Conservation (phyloP, 2,113 vertebrate species). For the Odontophorus gujanensis region DNA sequence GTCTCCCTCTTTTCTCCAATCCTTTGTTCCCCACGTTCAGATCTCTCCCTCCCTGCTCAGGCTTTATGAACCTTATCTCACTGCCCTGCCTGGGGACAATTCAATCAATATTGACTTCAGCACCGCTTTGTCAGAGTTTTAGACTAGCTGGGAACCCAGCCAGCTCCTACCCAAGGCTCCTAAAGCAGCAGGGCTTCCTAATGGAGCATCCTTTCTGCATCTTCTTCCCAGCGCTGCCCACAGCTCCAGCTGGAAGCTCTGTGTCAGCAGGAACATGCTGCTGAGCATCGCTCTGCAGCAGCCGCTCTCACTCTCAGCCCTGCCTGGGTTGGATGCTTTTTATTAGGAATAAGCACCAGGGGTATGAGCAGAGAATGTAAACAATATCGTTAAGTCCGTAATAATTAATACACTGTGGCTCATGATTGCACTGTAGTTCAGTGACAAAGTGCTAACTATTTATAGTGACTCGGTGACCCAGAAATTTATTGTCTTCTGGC, state of each 20-base stretch:
- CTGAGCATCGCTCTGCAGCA: constrained; percentile 32
- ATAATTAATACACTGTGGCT: constrained; percentile 15
- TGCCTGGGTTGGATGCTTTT: constrained; percentile 45
- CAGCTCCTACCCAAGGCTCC: background rate
- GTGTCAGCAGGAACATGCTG: constrained; percentile 9
- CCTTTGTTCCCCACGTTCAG: background rate
- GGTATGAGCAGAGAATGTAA: constrained; percentile 51
- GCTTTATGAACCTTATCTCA: background rate
- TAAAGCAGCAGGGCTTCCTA: constrained; percentile 17
- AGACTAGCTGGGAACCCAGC: constrained; percentile 15
- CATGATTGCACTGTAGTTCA: background rate
- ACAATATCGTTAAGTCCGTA: constrained; percentile 35
- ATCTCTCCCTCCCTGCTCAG: background rate
- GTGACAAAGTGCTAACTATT: constrained; percentile 9
- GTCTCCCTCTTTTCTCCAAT: background rate
- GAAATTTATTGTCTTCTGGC: constrained; percentile 50
- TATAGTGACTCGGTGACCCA: constrained; percentile 62
- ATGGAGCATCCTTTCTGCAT: background rate
- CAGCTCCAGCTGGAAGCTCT: background rate
- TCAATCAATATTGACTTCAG: background rate
- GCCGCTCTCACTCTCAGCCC: background rate
- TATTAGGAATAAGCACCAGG: constrained; percentile 45
- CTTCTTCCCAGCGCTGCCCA: background rate
- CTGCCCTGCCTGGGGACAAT: background rate
- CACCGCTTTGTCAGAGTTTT: background rate